Base-by-base conservation (phyloP, 35 echinoderm and acorn worm genomes). In the Strongylocentrotus purpuratus region DNA sequence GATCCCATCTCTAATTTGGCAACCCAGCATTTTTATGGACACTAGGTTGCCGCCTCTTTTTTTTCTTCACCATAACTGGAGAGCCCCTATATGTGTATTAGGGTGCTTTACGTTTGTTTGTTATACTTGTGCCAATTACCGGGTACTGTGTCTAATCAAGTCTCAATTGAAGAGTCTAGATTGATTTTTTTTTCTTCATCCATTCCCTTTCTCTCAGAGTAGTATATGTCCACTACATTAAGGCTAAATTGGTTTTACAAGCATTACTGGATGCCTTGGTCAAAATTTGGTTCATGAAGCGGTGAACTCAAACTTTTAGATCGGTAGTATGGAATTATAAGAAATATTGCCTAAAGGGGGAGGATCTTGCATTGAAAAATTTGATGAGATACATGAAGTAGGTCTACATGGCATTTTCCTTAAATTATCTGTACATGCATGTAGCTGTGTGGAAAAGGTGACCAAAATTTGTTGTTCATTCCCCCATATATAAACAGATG, bases 121-220 rank as follows among this genome's bases (percentile, higher is more conserved):
- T 78, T 78, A n/a, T 78, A 78, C 18, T 78, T 78, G 65, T 28
- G 87, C 45, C 87, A 89, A 89, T 89, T 89, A 89, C 87, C 45
- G 31, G n/a, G 45, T 89, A 46, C 33, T 89, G 87, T 46, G 87
- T 46, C 33, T 89, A 46, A 89, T 33, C 87, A 45, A 89, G 87
- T 89, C 33, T 45, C 87, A 89, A 45, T 89, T 33, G 32, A 89
- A 89, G 87, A 89, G 87, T 22, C 87, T 33, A 33, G 11, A 89
- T 46, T 89, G 87, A 89, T 45, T 89, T 89, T 89, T 46, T 78
- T n/a, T n/a, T n/a, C n/a, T 59, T 59, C 52, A 11, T 59, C 28
- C 25, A 28, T 78, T n/a, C 65, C 20, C 2, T 78, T 7, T n/a
- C 28, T 78, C 28, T 22, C 65, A n/a, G 65, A 78, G 65, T 78